Percentiles rank a stretch among this genome's conserved stretches.
Conservation (phyloP, 2,888 invertebrate genomes). For the Callyntrura guangdongensis region DNA sequence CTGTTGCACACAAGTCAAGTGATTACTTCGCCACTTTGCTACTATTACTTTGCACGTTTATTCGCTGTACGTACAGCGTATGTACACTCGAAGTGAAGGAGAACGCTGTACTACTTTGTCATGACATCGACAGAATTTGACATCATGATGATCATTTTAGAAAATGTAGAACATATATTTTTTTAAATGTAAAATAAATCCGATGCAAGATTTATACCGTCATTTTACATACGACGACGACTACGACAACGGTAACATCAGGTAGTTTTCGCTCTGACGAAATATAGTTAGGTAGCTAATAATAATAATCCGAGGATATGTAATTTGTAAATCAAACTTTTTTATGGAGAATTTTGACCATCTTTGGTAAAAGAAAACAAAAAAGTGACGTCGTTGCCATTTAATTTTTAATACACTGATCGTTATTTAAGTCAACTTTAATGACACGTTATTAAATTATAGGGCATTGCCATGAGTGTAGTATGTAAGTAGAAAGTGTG, state of each 20-base stretch:
- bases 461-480: conserved; percentile 32
- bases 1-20: too few species aligned
- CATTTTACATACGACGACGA: neutral
- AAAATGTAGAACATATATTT: conserved; percentile 50
- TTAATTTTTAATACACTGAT: too few species aligned
- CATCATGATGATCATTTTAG: conserved; percentile 8
- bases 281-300: conserved; percentile 14
- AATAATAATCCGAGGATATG: neutral
- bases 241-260: neutral
- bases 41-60: too few species aligned
- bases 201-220: neutral
- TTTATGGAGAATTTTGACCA: too few species aligned
- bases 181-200: neutral
- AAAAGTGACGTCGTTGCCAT: too few species aligned
- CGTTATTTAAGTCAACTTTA: conserved; percentile 56
- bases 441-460: conserved; percentile 31
- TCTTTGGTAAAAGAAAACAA: too few species aligned
- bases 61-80: too few species aligned
- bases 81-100: too few species aligned
- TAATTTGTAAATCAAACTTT: too few species aligned
- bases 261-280: neutral
- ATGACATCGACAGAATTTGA: conserved; percentile 29
- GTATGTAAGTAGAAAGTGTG: too few species aligned
- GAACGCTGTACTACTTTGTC: conserved; percentile 12
- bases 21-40: too few species aligned